Base-by-base conservation (phyloP, 2,888 invertebrate genomes). In the Melanostoma mellinum region DNA sequence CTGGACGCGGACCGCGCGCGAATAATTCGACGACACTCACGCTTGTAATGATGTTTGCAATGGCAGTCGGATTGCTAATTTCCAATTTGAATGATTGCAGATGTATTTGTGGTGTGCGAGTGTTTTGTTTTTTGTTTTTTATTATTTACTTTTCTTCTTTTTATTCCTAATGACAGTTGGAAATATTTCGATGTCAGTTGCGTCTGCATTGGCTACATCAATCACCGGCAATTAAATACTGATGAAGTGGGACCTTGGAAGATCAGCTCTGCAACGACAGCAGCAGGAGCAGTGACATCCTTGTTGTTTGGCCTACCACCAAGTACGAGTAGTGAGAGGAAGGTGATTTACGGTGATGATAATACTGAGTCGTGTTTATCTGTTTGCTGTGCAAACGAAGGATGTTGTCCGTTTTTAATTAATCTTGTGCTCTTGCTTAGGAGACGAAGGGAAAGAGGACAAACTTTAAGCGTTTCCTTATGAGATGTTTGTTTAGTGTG, bases 361-460 rank as follows among this genome's bases (percentile, higher is more conserved):
- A 84, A 84, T 79, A 67, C 55, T 32, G 74, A 44, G 67, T 84
- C 79, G 67, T 79, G 84, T 84, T 84, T 75, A 79, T 79, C 79
- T 84, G 84, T 46, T 79, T 58, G 63, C 75, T 56, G 65, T 79
- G 71, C 74, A 60, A 84, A 84, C 67, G 69, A 74, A 84, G 84
- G 84, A 84, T 84, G 84, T 84, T 79, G 79, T 74, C 74, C 65
- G 79, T 75, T 84, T 82, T 84, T 84, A 84, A 84, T 84, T 84
- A 79, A 71, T 75, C 74, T 75, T 74, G 33, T 50, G 10, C 35
- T 46, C 20, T 46, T n/a, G 52, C 30, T 4, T 6, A n/a, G 61
- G 10, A 9, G 52, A 20, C 20, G 20, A 20, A 4, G 38, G 9
- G 6, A 32, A 40, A 10, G 38, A 33, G 38, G 48, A 35, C 44